A percentile compares a stretch with the other conserved stretches of the same genome.
phyloP scores from a whole-genome alignment of 2,113 vertebrate species.

The Malurus elegans region DNA sequence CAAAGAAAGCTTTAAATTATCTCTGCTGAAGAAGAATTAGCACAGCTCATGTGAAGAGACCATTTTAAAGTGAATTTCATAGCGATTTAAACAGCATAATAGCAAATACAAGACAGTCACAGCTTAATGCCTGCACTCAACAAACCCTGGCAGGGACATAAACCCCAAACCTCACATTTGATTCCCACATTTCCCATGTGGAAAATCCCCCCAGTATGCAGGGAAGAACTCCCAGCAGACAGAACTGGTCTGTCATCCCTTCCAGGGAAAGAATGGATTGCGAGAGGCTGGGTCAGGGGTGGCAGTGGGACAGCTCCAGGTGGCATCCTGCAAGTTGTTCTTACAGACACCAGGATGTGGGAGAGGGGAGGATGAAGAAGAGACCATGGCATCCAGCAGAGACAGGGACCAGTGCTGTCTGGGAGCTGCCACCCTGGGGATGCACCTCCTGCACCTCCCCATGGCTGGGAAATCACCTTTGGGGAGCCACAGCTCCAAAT shows the following conservation, averaged over 20 bases:
- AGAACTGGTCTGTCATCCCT: fast-evolving
- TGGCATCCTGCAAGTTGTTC: background rate
- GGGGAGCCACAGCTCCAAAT: background rate
- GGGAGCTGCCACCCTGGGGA: background rate
- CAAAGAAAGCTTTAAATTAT: background rate
- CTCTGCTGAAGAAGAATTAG: background rate
- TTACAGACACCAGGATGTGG: background rate
- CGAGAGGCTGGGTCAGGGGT: background rate
- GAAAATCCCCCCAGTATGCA: fast-evolving
- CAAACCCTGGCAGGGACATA: background rate
- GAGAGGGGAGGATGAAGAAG: background rate
- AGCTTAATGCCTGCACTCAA: background rate
- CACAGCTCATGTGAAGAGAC: background rate
- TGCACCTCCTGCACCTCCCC: background rate
- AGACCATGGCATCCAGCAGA: background rate
- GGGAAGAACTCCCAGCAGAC: background rate
- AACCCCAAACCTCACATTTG: fast-evolving
- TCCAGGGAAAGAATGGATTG: fast-evolving
- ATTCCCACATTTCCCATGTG: background rate
- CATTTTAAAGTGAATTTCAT: background rate
- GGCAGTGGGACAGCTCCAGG: background rate
- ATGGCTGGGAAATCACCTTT: background rate
- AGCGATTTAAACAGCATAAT: background rate
- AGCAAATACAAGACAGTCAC: background rate
- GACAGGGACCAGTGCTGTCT: background rate